phyloP scores from a whole-genome alignment of 2,797 vertebrate genomes.

The Scolopax bukidnonensis region DNA sequence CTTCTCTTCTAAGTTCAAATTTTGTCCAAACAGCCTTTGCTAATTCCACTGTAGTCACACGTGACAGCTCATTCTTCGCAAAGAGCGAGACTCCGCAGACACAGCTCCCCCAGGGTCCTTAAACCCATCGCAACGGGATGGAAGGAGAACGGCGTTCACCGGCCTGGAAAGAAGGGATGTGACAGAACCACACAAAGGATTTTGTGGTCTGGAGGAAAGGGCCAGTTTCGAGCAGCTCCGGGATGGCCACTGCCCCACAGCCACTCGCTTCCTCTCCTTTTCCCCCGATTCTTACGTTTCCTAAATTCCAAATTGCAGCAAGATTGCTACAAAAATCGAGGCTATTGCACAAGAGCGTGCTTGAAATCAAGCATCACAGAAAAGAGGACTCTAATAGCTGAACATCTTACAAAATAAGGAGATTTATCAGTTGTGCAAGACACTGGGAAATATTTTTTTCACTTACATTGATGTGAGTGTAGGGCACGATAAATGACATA shows the following conservation, averaged over 20 bases:
- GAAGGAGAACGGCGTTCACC: not conserved
- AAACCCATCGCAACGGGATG: not conserved
- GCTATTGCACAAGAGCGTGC: constrained; percentile 51
- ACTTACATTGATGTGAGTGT: constrained; percentile 29
- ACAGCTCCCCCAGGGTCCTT: not conserved
- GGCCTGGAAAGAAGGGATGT: not conserved
- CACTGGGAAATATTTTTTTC: constrained; percentile 47
- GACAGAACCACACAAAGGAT: not conserved
- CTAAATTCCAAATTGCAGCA: constrained; percentile 51
- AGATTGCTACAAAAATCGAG: constrained; percentile 4
- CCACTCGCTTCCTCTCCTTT: constrained; percentile 42
- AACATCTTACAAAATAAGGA: constrained; percentile 35
- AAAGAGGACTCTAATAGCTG: not conserved
- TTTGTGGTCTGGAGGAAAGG: not conserved
- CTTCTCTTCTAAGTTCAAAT: not conserved
- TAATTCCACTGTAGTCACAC: not conserved
- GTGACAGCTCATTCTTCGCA: not conserved
- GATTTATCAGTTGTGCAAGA: constrained; percentile 43
- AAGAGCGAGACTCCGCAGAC: not conserved
- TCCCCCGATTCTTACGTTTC: constrained; percentile 33
- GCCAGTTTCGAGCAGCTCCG: not conserved
- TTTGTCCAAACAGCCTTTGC: not conserved
- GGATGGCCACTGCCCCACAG: not conserved
- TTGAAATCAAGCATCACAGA: constrained; percentile 9
- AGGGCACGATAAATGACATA: constrained; percentile 5